Base-by-base conservation (phyloP, 2,113 vertebrate genomes). In the Apeltes quadracus region DNA sequence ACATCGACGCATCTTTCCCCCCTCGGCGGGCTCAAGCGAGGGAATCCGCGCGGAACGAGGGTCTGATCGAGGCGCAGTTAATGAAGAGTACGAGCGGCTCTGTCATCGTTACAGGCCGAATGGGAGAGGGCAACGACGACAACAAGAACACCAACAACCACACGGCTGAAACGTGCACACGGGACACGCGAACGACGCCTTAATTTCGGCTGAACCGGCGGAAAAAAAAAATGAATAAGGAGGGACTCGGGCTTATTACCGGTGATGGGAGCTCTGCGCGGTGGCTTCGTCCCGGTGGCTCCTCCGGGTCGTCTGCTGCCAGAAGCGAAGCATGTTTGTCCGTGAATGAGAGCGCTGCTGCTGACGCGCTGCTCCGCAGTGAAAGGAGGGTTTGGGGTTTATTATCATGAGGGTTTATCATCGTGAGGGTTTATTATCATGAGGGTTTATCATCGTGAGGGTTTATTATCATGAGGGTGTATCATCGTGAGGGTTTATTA, bases 211-310 rank as follows among this genome's bases (percentile, higher is more conserved):
- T 46, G 20, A 66, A 16, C 8, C n/a, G n/a, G n/a, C n/a, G n/a
- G n/a, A n/a, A n/a, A n/a, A n/a, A n/a, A 34, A 34, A 7, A 34
- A 34, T 34, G 5, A 32, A 32, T 34, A 7, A 34, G 15, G 11
- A 63, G 43, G 1, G 56, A 56, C n/a, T 2, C 15, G 73, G 13
- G 43, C 86, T 85, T 80, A 88, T 85, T 80, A 88, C 88, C 61
- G 55, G 7, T 71, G 82, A 29, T 66, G 76, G 41, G 12, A 7
- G 41, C 3, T 75, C 51, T 20, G n/a, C n/a, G 61, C 48, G 29
- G 61, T n/a, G 16, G 57, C 58, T 29, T 70, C 61, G 13, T 29
- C 36, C 59, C 61, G 64, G 5, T 7, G 20, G 76, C 62, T 71
- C 61, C 72, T 78, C 38, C 56, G 59, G 16, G 64, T 56, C 55